A percentile compares a stretch with the other conserved stretches of the same genome.
phyloP scores from a whole-genome alignment of 2,797 vertebrate genomes.

The Pelodytes ibericus region DNA sequence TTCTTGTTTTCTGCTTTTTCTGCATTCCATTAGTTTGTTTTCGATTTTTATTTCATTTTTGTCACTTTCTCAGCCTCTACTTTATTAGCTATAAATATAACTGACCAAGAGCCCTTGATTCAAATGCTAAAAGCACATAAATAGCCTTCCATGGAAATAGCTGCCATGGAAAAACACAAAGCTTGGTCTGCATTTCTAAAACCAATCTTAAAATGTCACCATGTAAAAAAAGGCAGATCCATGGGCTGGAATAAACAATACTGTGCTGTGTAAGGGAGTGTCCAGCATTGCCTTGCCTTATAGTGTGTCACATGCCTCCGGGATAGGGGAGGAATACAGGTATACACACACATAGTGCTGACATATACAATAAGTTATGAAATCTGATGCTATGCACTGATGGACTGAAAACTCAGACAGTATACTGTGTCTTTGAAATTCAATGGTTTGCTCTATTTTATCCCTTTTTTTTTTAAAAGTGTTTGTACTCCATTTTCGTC shows the following conservation, averaged over 20 bases:
- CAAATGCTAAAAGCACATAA: not conserved
- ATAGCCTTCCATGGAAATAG: constrained; percentile 3
- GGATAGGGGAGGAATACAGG: not conserved
- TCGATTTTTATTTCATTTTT: not conserved
- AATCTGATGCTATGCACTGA: not conserved
- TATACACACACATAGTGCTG: not conserved
- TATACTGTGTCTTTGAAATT: no score
- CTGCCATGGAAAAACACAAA: not conserved
- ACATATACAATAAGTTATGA: not conserved
- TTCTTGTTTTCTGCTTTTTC: no score
- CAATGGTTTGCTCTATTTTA: no score
- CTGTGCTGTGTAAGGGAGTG: not conserved
- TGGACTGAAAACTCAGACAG: not conserved
- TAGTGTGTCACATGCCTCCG: not conserved
- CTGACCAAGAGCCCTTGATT: not conserved
- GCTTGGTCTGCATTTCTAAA: constrained; percentile 1
- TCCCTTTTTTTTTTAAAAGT: no score
- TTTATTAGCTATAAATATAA: not conserved
- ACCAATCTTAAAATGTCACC: not conserved
- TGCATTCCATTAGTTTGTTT: no score
- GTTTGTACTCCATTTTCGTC: no score
- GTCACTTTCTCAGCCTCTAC: not conserved
- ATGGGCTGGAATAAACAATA: not conserved
- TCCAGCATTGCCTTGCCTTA: not conserved
- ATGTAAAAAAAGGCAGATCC: not conserved